phyloP scores from a whole-genome alignment of 2,888 invertebrate species.

The Papilio gigon region DNA sequence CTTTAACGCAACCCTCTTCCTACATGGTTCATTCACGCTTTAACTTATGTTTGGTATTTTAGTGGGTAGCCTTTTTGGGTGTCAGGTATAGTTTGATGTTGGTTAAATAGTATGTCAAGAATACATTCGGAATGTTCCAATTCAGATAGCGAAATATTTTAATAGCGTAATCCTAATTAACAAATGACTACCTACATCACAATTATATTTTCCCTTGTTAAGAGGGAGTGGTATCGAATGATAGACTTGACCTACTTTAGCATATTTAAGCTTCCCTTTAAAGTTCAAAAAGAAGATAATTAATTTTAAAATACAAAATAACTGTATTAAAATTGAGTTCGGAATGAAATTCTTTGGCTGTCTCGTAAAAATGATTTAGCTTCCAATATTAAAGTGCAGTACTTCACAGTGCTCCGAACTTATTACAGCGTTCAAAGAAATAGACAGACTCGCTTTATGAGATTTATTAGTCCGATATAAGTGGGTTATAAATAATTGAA shows the following conservation, averaged over 20 bases:
- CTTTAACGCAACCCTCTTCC: slow-evolving; percentile 18
- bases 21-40: slow-evolving; percentile 7
- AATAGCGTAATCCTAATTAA: background rate
- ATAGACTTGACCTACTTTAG: background rate
- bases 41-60: slow-evolving; percentile 13
- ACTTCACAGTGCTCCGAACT: slow-evolving; percentile 34
- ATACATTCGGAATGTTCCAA: too few relatives aligned
- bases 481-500: slow-evolving; percentile 22
- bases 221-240: background rate
- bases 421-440: slow-evolving; percentile 40
- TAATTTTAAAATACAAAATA: slow-evolving; percentile 16
- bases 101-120: background rate
- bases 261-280: background rate
- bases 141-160: background rate
- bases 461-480: slow-evolving; percentile 31
- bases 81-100: background rate
- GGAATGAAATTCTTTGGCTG: slow-evolving; percentile 17
- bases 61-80: background rate
- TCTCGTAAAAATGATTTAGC: slow-evolving; percentile 26
- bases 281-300: background rate
- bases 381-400: slow-evolving; percentile 39
- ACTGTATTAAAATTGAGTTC: slow-evolving; percentile 23
- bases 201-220: background rate
- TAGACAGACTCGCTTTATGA: slow-evolving; percentile 31
- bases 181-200: background rate